Evolutionary conservation across 1,140 invertebrate species (phyloP), one percentile per base, ranked within the genome.

Genomic region (Dryas iulia): DNA sequence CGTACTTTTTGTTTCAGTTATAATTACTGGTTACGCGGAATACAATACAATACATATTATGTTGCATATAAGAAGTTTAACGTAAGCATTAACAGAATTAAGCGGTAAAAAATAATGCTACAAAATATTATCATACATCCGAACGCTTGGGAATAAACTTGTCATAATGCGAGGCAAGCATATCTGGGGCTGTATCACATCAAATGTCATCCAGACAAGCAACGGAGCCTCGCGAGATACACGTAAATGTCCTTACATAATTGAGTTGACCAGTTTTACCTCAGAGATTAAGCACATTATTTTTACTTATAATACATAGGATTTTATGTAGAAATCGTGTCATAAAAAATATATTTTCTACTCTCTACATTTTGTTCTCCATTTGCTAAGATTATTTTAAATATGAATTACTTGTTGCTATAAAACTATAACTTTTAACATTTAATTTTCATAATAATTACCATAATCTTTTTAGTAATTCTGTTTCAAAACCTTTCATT

Each of bases 181-280:
- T 47, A 47, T 18, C 39, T 21, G 39, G 39, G 39, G 39, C 18
- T 21, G 8, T 57, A 14, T 11, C 54, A 28, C 54, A 57, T 57
- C 24, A 25, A 57, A 26, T 57, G 54, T 14, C 54, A 57, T 26
- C 3, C 12, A 28, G 54, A 26, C 54, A n/a, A 28, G 25, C 53
- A n/a, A 12, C 11, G 23, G 28, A n/a, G 26, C 24, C 54, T 30
- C 23, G 54, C n/a, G 39, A 28, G 21, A 57, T 57, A 57, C 12
- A 28, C 18, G 18, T 57, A 28, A 28, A 24, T 54, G 52, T 54
- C 11, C 24, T 57, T 25, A 57, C 54, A 26, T 57, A 57, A 57
- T 57, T 28, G 24, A 28, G 25, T 57, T 28, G 26, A 10, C 54
- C 54, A 30, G 25, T 57, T 18, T 14, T n/a, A 57, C 25, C 7